Evolutionary conservation across 2,888 invertebrate genomes (phyloP).

Genomic region (Antheraea yamamai): DNA sequence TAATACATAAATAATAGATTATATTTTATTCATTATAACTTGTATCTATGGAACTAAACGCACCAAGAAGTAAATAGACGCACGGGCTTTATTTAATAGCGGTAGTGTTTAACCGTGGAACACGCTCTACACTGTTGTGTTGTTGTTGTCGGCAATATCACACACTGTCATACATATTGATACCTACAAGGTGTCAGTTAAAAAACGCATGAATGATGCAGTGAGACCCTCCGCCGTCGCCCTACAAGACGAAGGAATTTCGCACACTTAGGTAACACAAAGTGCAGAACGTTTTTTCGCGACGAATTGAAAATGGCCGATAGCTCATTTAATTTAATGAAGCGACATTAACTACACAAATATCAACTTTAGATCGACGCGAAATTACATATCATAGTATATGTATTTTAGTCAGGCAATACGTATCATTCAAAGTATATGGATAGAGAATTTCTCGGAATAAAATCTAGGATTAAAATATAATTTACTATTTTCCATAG

Average conservation of each 20-base stretch:
- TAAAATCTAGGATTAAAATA: no score
- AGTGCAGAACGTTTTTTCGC: slow-evolving; percentile 65
- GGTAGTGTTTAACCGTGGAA: slow-evolving; percentile 10
- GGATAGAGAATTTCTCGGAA: no score
- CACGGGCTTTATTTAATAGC: slow-evolving; percentile 5
- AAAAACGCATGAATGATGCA: slow-evolving; percentile 80
- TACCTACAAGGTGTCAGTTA: slow-evolving; percentile 73
- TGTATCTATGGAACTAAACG: neutral
- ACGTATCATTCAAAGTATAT: neutral
- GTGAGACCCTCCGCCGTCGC: slow-evolving; percentile 68
- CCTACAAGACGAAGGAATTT: slow-evolving; percentile 76
- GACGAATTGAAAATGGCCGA: slow-evolving; percentile 64
- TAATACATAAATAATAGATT: neutral
- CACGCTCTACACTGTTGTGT: slow-evolving; percentile 22
- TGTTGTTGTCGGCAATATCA: slow-evolving; percentile 60
- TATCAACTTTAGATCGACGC: slow-evolving; percentile 10
- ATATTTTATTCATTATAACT: slow-evolving; percentile 1
- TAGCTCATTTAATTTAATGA: slow-evolving; percentile 78
- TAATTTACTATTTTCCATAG: no score
- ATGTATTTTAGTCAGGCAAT: neutral
- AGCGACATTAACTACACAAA: slow-evolving; percentile 43
- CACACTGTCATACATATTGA: slow-evolving; percentile 74
- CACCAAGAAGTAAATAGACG: neutral
- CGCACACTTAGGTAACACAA: slow-evolving; percentile 67
- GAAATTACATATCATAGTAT: slow-evolving; percentile 13